Evolutionary conservation across 2,888 invertebrate species (phyloP).

Genomic region (Noctua janthe): DNA sequence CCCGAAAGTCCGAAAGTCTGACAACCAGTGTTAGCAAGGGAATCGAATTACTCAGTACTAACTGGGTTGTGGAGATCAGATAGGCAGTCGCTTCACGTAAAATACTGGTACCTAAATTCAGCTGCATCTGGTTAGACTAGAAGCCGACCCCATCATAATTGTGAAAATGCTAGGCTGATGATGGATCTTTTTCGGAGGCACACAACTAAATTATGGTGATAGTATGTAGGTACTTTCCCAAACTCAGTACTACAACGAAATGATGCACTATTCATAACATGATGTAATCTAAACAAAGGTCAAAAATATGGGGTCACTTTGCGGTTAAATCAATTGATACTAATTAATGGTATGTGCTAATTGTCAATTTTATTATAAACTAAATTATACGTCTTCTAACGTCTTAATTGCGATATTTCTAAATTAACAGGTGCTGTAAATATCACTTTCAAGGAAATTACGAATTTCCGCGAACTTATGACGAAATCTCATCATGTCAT

Average conservation of each 20-base stretch:
- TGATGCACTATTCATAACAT: neutral
- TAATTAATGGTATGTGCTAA: constrained; percentile 4
- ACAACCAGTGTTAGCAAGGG: too few species aligned
- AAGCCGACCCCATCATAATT: too few species aligned
- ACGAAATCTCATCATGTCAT: neutral
- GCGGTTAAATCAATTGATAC: neutral
- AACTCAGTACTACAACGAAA: neutral
- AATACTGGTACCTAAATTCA: too few species aligned
- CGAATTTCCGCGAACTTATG: neutral
- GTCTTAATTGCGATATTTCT: constrained; percentile 1
- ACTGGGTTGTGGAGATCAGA: too few species aligned
- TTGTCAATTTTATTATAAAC: neutral
- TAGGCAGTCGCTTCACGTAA: too few species aligned
- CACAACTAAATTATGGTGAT: neutral
- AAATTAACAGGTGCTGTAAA: neutral
- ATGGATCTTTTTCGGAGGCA: too few species aligned
- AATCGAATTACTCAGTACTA: too few species aligned
- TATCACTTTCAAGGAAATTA: neutral
- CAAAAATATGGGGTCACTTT: neutral
- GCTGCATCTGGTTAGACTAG: too few species aligned
- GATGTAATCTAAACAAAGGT: constrained; percentile 14
- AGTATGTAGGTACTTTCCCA: neutral
- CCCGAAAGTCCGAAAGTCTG: too few species aligned
- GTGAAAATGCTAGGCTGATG: too few species aligned
- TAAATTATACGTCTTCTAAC: constrained; percentile 8